Conservation (phyloP, 2,797 vertebrate species). For the Atherinosoma microstoma region DNA sequence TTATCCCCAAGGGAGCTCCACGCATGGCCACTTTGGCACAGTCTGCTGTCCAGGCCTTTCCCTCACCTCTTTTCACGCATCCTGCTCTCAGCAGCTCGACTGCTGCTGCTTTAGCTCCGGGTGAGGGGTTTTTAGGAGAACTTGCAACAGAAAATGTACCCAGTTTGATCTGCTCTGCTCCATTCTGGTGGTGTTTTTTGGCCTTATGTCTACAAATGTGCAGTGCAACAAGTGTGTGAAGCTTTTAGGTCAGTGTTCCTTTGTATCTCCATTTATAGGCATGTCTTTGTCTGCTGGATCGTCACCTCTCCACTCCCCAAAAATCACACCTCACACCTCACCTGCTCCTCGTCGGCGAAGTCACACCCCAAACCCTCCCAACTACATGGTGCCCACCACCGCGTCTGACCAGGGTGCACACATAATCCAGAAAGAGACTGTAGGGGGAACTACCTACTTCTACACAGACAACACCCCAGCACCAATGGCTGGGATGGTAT, state of each 20-base stretch:
- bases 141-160: slow-evolving; percentile 1
- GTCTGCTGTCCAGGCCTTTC: slow-evolving; percentile 93
- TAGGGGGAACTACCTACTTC: slow-evolving; percentile 98
- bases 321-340: slow-evolving; percentile 98
- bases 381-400: slow-evolving; percentile 96
- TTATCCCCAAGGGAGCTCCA: slow-evolving; percentile 97
- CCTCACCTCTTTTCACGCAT: slow-evolving; percentile 94
- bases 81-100: slow-evolving; percentile 91
- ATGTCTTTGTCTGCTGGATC: slow-evolving; percentile 99
- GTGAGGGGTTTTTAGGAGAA: slow-evolving; percentile 77
- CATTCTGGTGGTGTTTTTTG: background rate
- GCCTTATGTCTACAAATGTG: background rate
- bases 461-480: slow-evolving; percentile 97
- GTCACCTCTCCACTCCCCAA: slow-evolving; percentile 98
- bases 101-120: slow-evolving; percentile 92
- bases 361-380: slow-evolving; percentile 97
- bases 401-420: slow-evolving; percentile 90
- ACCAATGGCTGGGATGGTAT: slow-evolving; percentile 96
- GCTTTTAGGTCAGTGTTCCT: background rate
- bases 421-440: slow-evolving; percentile 99
- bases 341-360: slow-evolving; percentile 96
- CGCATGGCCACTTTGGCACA: slow-evolving; percentile 94
- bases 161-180: background rate
- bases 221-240: background rate
- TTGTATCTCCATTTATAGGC: slow-evolving; percentile 77